These are phyloP conservation scores for Tillus elongatus DNA, from an alignment of 2,888 invertebrate genomes.

Conservation along the genomic window DNA sequence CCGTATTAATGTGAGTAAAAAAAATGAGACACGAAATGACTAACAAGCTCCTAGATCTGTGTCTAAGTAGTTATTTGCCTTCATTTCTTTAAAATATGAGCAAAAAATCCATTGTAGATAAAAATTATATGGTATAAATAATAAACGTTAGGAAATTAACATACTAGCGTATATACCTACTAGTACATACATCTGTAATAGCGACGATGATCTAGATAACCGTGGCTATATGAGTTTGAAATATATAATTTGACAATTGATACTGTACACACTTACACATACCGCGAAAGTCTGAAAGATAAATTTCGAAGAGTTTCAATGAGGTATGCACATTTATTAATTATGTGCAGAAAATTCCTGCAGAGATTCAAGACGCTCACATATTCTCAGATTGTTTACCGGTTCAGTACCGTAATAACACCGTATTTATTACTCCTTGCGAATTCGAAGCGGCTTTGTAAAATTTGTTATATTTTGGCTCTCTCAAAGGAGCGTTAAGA, in stretches of 20 bases:
- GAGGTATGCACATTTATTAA: slow-evolving; percentile 21
- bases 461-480: slow-evolving; percentile 17
- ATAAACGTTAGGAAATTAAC: too few relatives aligned
- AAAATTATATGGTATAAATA: too few relatives aligned
- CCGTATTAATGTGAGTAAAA: too few relatives aligned
- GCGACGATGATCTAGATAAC: too few relatives aligned
- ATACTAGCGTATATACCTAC: too few relatives aligned
- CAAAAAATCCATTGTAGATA: too few relatives aligned
- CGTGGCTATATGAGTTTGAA: slow-evolving; percentile 17
- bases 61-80: too few relatives aligned
- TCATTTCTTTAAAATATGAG: too few relatives aligned
- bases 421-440: slow-evolving; percentile 16
- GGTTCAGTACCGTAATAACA: slow-evolving; percentile 20
- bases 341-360: slow-evolving; percentile 16
- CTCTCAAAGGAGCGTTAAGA: too few relatives aligned
- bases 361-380: slow-evolving; percentile 16
- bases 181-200: too few relatives aligned
- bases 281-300: slow-evolving; percentile 22
- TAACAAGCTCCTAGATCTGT: too few relatives aligned
- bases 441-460: slow-evolving; percentile 15
- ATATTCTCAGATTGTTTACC: slow-evolving; percentile 21
- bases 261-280: slow-evolving; percentile 15
- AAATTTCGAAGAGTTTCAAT: slow-evolving; percentile 19
- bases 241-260: slow-evolving; percentile 16
- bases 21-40: too few relatives aligned